Evolutionary conservation across 2,797 vertebrate genomes (phyloP).

Genomic region (Fratercula arctica): DNA sequence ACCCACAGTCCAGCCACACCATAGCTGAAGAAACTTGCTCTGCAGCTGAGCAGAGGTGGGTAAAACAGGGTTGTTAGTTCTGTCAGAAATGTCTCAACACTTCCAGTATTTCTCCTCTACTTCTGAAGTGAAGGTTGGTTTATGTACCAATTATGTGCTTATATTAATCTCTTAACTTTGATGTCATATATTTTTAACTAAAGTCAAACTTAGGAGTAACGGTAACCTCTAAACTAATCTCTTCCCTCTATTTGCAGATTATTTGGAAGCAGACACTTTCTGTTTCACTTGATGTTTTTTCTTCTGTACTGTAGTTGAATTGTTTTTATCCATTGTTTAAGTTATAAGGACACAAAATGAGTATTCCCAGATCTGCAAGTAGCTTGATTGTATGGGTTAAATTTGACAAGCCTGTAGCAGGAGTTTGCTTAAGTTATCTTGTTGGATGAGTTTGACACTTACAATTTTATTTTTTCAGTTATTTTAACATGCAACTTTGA

Average conservation of each 20-base stretch:
- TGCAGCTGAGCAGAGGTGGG: conserved; percentile 82
- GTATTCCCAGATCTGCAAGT: background rate
- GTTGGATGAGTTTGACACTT: background rate
- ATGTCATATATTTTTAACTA: background rate
- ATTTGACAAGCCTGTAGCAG: background rate
- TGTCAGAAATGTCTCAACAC: background rate
- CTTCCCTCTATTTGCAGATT: background rate
- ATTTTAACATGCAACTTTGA: background rate
- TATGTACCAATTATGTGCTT: background rate
- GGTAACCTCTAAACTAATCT: background rate
- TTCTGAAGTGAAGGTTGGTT: background rate
- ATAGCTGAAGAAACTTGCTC: conserved; percentile 73
- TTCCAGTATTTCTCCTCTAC: background rate
- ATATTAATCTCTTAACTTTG: background rate
- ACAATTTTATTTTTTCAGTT: background rate
- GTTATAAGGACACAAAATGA: background rate
- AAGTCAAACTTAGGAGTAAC: background rate
- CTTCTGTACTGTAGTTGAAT: background rate
- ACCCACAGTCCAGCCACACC: conserved; percentile 69
- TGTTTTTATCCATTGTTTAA: background rate
- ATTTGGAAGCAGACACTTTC: background rate
- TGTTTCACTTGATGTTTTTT: background rate
- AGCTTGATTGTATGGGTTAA: background rate
- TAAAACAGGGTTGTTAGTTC: background rate
- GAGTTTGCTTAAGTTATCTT: background rate